Evolutionary conservation across 2,113 vertebrate species (phyloP), one percentile per base, ranked within the genome.

Genomic region (Vidua macroura): DNA sequence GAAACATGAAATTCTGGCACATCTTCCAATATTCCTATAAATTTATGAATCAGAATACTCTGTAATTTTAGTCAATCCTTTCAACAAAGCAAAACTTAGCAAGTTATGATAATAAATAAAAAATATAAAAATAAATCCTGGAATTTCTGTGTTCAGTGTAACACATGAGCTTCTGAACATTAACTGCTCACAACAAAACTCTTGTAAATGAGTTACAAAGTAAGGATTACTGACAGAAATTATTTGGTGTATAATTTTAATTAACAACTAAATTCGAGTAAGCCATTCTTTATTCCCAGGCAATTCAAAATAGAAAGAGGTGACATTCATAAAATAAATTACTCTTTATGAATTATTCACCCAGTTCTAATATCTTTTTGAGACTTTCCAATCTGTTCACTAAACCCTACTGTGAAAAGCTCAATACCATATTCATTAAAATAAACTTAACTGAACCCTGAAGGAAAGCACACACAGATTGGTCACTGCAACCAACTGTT

Each of bases 301-400:
- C 68, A 95, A 93, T 68, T 86, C 90, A 92, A 94, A 96, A 78
- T 2, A 96, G 72, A 73, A 91, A 85, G 91, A 90, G 79, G 83
- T 95, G 92, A 94, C 90, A 93, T 83, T 78, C 90, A 78, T 88
- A 88, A 95, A 90, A 95, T 64, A 86, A 90, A 94, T 93, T 84
- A 81, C 64, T 90, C 73, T 83, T 74, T 93, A 93, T 95, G 85
- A 96, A 96, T 96, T 96, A 96, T 96, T 96, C 92, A 93, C 92
- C 58, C 37, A 75, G 74, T 72, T 90, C 90, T 86, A 94, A 78
- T 91, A 87, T 37, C 52, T 92, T 91, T 78, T 91, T 74, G 73
- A 81, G 76, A 86, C 76, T 86, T 96, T 94, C 49, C 93, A 94
- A 86, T 94, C 86, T 95, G 82, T 56, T 96, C 93, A 39, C 79